Evolutionary conservation across 2,113 vertebrate species (phyloP).

Genomic region (Siniperca knerii): DNA sequence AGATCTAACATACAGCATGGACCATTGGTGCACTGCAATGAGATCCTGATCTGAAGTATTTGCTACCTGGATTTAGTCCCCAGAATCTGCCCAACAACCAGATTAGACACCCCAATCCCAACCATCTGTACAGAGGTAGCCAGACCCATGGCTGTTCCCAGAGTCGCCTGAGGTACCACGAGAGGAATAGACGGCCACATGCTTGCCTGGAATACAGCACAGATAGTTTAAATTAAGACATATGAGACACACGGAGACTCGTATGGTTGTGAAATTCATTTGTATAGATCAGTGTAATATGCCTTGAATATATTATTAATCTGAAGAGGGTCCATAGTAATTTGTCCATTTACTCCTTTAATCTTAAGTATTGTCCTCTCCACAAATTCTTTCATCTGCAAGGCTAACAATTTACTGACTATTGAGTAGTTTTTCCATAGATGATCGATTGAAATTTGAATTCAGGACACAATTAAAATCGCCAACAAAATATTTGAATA

Average conservation of each 20-base stretch:
- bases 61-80: conserved; percentile 85
- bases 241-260: not conserved
- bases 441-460: too few species aligned
- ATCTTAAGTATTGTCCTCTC: not conserved
- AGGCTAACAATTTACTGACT: not conserved
- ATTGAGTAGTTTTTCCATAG: too few species aligned
- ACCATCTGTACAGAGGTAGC: conserved; percentile 88
- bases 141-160: conserved; percentile 88
- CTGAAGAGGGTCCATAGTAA: not conserved
- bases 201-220: conserved; percentile 79
- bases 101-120: conserved; percentile 87
- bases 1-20: not conserved
- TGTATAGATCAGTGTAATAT: not conserved
- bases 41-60: not conserved
- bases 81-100: conserved; percentile 86
- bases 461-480: too few species aligned
- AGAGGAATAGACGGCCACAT: conserved; percentile 90
- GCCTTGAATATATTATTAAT: not conserved
- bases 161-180: conserved; percentile 86
- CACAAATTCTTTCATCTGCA: not conserved
- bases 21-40: not conserved
- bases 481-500: not conserved
- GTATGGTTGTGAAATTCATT: not conserved
- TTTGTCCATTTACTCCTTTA: not conserved
- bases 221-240: not conserved